Percentiles rank a stretch among this genome's conserved stretches.
Evolutionary conservation across 2,797 vertebrate genomes (phyloP).

Genomic region (Ara ararauna): DNA sequence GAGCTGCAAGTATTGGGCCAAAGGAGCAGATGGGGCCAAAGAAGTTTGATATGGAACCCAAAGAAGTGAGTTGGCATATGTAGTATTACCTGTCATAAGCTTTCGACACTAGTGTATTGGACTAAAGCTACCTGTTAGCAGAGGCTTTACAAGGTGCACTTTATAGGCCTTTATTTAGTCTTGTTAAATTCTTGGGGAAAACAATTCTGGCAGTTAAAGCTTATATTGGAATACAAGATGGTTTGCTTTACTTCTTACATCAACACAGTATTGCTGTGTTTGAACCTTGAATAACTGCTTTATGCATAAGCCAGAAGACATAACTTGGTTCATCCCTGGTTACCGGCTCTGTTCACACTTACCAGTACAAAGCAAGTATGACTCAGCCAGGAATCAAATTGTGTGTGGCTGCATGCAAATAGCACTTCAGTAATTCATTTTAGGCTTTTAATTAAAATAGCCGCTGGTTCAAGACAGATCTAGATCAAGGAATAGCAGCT

Average conservation of each 20-base stretch:
- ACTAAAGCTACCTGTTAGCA: background rate
- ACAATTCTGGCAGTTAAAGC: background rate
- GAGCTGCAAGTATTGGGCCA: conserved; percentile 80
- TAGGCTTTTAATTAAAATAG: conserved; percentile 62
- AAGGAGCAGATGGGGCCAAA: conserved; percentile 78
- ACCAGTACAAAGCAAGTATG: conserved; percentile 59
- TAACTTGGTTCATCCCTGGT: conserved; percentile 18
- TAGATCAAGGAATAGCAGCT: conserved; percentile 50
- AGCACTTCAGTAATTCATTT: conserved; percentile 31
- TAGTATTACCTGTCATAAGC: conserved; percentile 51
- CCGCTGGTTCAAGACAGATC: conserved; percentile 44
- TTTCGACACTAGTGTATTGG: conserved; percentile 3
- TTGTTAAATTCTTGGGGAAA: background rate
- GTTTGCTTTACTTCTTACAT: background rate
- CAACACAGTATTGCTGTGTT: background rate
- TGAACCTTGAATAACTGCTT: conserved; percentile 1
- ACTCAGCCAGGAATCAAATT: conserved; percentile 57
- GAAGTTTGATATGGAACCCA: conserved; percentile 77
- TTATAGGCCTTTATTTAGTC: background rate
- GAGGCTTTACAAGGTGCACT: background rate
- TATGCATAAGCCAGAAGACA: conserved; percentile 38
- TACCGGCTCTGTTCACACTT: conserved; percentile 9
- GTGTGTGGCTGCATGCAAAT: conserved; percentile 34
- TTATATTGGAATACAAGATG: background rate
- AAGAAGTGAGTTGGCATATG: conserved; percentile 84